Evolutionary conservation across 2,113 vertebrate genomes (phyloP).

Genomic region (Capricornis sumatraensis): DNA sequence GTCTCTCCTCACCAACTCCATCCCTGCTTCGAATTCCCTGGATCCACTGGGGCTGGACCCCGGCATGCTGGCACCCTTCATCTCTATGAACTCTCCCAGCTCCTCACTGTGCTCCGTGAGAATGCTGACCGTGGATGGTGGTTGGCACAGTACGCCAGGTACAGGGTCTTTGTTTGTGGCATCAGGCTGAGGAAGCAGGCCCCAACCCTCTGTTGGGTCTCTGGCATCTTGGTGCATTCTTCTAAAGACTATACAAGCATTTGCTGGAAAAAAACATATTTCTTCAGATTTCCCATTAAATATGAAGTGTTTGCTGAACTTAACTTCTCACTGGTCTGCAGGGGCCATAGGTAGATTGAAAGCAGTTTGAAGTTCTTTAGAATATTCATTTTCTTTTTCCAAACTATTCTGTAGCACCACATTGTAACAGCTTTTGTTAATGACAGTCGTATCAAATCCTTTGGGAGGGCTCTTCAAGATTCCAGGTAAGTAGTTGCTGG

Average conservation of each 20-base stretch:
- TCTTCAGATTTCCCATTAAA: constrained; percentile 97
- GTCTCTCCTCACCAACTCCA: no score
- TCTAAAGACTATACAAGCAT: constrained; percentile 96
- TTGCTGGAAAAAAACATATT: constrained; percentile 95
- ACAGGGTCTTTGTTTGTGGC: not conserved
- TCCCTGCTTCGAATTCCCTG: no score
- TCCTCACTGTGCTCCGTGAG: not conserved
- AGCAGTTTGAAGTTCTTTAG: constrained; percentile 95
- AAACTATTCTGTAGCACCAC: constrained; percentile 99
- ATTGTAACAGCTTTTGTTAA: constrained; percentile 99
- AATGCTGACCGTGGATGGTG: not conserved
- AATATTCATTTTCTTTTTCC: constrained; percentile 98
- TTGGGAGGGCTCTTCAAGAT: constrained; percentile 95
- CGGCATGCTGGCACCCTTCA: not conserved
- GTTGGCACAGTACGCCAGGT: not conserved
- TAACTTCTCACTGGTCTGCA: constrained; percentile 93
- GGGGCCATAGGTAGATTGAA: constrained; percentile 91
- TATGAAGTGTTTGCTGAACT: constrained; percentile 85
- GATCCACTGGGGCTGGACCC: no score
- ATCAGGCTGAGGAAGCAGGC: not conserved
- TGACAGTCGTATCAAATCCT: constrained; percentile 93
- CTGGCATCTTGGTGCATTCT: constrained; percentile 90
- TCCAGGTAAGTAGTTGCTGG: constrained; percentile 97
- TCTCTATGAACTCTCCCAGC: not conserved
- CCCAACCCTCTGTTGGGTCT: not conserved